Evolutionary conservation across 1,140 invertebrate species (phyloP).

Genomic region (Penaeus indicus): DNA sequence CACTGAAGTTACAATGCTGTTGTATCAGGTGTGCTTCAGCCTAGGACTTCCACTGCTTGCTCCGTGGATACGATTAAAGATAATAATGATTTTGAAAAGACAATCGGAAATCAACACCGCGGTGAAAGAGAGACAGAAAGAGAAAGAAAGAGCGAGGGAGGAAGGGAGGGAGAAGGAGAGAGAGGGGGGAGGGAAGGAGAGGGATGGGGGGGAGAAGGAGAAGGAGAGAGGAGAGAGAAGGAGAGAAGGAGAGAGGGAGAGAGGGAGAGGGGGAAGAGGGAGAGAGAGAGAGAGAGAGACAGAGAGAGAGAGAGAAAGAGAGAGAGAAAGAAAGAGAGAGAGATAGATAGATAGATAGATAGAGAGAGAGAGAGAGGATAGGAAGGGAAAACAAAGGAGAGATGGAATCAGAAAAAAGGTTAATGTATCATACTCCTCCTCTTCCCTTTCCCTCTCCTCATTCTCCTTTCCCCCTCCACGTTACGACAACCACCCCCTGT

Average conservation of each 20-base stretch:
- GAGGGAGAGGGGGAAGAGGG: background rate
- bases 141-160: background rate
- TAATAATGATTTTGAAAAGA: too few relatives aligned
- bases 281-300: background rate
- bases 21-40: too few relatives aligned
- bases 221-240: background rate
- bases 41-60: too few relatives aligned
- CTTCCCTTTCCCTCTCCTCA: too few relatives aligned
- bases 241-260: background rate
- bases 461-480: too few relatives aligned
- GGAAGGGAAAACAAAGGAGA: background rate
- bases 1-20: too few relatives aligned
- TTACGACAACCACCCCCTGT: too few relatives aligned
- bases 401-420: background rate
- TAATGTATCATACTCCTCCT: background rate
- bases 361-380: background rate
- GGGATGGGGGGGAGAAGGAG: background rate
- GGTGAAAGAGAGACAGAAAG: background rate
- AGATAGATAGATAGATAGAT: background rate
- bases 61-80: too few relatives aligned
- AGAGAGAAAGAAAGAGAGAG: background rate
- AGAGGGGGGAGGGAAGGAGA: background rate
- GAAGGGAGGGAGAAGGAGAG: background rate
- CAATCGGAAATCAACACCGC: background rate
- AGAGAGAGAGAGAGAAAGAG: background rate